A percentile compares a stretch with the other conserved stretches of the same genome.
phyloP scores from a whole-genome alignment of 2,113 vertebrate genomes.

The Puffinus mauretanicus region DNA sequence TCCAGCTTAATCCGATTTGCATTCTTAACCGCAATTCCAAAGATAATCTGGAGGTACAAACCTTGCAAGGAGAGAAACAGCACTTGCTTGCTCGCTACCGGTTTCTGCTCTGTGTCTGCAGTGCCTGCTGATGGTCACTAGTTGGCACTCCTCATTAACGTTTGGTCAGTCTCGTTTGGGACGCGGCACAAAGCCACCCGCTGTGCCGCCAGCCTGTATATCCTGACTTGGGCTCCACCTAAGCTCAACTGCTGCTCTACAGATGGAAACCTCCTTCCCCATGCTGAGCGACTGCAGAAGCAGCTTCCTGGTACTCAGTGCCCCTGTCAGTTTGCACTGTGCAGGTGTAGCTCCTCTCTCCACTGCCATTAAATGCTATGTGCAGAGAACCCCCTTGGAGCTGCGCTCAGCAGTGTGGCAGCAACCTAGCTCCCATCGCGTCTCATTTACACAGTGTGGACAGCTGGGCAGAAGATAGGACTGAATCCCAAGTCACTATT shows the following conservation, averaged over 20 bases:
- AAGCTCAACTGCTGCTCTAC: background rate
- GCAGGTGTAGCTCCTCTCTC: background rate
- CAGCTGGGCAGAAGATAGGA: background rate
- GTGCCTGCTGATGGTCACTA: background rate
- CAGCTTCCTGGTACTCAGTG: background rate
- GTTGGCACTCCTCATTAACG: background rate
- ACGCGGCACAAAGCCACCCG: background rate
- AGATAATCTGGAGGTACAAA: background rate
- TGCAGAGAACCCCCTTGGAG: background rate
- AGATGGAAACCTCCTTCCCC: background rate
- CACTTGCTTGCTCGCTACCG: accelerated
- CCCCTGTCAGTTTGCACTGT: background rate
- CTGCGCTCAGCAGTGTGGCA: background rate
- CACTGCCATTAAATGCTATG: background rate
- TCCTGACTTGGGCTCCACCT: background rate
- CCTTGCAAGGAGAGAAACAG: background rate
- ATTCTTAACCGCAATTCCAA: background rate
- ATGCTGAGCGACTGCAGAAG: background rate
- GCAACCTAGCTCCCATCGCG: background rate
- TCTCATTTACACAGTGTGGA: accelerated
- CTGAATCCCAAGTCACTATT: background rate
- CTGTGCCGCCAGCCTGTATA: background rate
- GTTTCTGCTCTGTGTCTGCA: background rate
- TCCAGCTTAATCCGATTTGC: accelerated
- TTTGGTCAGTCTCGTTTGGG: background rate